These are phyloP conservation scores for Drosophila setifemur DNA, from an alignment of 1,140 invertebrate genomes.

Conservation along the genomic window DNA sequence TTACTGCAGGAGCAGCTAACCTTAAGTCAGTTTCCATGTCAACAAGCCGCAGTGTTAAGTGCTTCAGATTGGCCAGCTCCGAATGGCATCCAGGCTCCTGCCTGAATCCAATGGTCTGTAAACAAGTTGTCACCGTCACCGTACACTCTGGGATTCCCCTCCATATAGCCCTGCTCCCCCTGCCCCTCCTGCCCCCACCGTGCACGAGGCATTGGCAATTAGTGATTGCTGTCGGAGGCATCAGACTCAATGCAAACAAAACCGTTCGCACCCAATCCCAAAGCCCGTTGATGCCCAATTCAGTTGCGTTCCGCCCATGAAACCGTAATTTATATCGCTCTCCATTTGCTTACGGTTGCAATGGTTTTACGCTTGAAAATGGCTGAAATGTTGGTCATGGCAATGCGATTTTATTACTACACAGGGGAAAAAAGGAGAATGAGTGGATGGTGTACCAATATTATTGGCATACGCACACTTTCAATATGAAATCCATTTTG, in stretches of 20 bases:
- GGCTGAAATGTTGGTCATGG: neutral
- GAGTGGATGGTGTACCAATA: too few species aligned
- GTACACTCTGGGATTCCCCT: constrained; percentile 21
- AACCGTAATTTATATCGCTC: constrained; percentile 43
- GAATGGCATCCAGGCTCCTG: constrained; percentile 14
- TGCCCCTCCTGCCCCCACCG: constrained; percentile 1
- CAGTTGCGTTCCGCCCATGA: constrained; percentile 19
- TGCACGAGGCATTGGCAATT: constrained; percentile 61
- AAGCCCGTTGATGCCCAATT: constrained; percentile 22
- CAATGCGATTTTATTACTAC: neutral
- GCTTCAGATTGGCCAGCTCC: constrained; percentile 23
- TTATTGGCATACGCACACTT: too few species aligned
- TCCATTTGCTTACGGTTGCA: constrained; percentile 34
- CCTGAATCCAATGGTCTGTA: constrained; percentile 59
- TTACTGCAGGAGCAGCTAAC: constrained; percentile 42
- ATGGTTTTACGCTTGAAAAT: constrained; percentile 31
- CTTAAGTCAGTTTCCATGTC: constrained; percentile 69
- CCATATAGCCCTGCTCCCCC: neutral
- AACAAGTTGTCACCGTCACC: constrained; percentile 27
- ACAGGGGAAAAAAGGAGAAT: neutral
- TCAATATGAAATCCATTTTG: too few species aligned
- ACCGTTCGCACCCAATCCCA: constrained; percentile 29
- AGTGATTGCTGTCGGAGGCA: constrained; percentile 48
- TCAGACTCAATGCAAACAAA: constrained; percentile 38
- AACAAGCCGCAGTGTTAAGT: constrained; percentile 53